A percentile compares a stretch with the other conserved stretches of the same genome.
Conservation (phyloP, 2,113 vertebrate species). For the Oenanthe melanoleuca region DNA sequence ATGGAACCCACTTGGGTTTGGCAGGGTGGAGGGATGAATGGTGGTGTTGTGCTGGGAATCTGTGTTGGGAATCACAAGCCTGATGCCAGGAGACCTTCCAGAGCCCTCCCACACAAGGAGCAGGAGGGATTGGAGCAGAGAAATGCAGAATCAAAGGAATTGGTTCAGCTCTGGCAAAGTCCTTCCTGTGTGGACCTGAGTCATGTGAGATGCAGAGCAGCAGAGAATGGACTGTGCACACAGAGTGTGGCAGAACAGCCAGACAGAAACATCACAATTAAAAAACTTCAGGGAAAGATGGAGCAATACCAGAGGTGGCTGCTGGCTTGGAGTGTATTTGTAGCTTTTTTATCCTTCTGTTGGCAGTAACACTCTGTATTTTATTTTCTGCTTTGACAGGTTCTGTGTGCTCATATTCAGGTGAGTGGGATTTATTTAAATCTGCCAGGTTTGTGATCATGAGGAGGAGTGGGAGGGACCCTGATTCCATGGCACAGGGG, state of each 20-base stretch:
- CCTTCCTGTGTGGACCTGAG: background rate
- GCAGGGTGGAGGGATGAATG: slow-evolving; percentile 26
- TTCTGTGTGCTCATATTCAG: slow-evolving; percentile 67
- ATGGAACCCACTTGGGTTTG: background rate
- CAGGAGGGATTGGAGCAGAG: background rate
- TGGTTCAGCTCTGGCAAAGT: background rate
- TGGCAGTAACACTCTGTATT: background rate
- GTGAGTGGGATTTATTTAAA: slow-evolving; percentile 54
- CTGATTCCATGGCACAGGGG: background rate
- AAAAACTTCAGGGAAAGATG: background rate
- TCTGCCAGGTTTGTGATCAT: background rate
- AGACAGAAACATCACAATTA: accelerated
- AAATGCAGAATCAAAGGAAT: background rate
- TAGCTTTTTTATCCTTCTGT: background rate
- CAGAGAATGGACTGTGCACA: background rate
- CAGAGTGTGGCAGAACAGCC: background rate
- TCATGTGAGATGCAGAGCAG: background rate
- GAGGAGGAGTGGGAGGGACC: background rate
- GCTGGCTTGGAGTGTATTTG: background rate
- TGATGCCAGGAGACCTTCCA: background rate
- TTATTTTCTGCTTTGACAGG: slow-evolving; percentile 58
- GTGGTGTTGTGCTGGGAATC: slow-evolving; percentile 15
- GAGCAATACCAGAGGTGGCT: background rate
- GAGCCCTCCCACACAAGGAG: slow-evolving; percentile 2
- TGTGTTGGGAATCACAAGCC: background rate